phyloP scores from a whole-genome alignment of 2,888 invertebrate species.

The Hofmannophila pseudospretella region DNA sequence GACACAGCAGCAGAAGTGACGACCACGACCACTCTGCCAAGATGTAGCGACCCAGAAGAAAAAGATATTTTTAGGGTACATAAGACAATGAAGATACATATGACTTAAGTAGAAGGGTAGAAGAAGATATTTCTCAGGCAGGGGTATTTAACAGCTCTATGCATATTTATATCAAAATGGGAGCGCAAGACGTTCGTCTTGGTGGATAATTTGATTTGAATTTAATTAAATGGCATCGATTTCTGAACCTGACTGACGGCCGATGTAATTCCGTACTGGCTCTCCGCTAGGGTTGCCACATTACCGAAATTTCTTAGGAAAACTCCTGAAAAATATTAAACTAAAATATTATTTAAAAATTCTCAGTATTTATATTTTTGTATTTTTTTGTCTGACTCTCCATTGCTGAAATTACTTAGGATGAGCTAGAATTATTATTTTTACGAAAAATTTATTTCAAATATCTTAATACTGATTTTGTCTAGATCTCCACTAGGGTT shows the following conservation, averaged over 20 bases:
- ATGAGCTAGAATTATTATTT: no score
- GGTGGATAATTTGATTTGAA: constrained; percentile 66
- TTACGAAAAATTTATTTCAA: no score
- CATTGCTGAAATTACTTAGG: no score
- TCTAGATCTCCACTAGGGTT: no score
- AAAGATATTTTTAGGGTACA: not conserved
- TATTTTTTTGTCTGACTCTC: no score
- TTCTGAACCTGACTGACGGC: constrained; percentile 22
- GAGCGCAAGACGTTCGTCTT: constrained; percentile 43
- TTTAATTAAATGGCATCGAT: constrained; percentile 48
- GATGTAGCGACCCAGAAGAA: not conserved
- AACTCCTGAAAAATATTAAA: no score
- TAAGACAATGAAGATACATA: not conserved
- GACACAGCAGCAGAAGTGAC: no score
- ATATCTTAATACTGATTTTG: no score
- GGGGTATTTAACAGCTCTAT: constrained; percentile 24
- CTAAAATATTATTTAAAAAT: no score
- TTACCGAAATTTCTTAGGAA: no score
- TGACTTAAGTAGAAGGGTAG: not conserved
- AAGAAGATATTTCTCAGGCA: not conserved
- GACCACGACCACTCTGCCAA: no score
- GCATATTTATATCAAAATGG: constrained; percentile 7
- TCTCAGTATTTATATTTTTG: no score
- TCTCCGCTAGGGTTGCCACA: not conserved
- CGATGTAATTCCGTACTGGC: not conserved